A percentile compares a stretch with the other conserved stretches of the same genome.
These are phyloP conservation scores for Pipistrellus kuhlii DNA, from an alignment of 2,797 vertebrate genomes.

Conservation along the genomic window DNA sequence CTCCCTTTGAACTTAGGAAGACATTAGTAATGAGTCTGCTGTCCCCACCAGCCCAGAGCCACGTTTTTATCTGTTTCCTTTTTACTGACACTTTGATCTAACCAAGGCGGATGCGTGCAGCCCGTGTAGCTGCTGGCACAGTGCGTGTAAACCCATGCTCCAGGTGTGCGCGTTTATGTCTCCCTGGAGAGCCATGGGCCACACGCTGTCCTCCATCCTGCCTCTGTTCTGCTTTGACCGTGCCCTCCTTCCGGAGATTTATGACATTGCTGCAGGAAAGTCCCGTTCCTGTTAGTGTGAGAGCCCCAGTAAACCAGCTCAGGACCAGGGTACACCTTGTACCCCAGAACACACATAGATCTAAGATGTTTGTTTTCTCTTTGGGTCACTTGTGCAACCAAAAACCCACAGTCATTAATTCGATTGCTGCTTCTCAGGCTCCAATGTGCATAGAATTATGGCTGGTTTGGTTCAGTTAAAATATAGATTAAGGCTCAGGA, in stretches of 20 bases:
- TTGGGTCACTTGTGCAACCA: background rate
- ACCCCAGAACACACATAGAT: background rate
- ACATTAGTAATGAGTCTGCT: background rate
- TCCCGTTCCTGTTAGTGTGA: background rate
- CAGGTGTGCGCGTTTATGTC: slow-evolving; percentile 61
- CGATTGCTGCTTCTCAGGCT: background rate
- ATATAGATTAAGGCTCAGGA: background rate
- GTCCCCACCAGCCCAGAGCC: background rate
- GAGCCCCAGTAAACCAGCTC: background rate
- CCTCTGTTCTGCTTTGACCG: slow-evolving; percentile 55
- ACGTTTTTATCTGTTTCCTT: background rate
- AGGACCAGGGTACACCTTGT: background rate
- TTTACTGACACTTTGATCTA: background rate
- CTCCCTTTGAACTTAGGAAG: background rate
- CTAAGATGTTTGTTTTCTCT: slow-evolving; percentile 67
- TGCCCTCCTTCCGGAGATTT: slow-evolving; percentile 73
- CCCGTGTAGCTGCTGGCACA: slow-evolving; percentile 19
- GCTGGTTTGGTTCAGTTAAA: background rate
- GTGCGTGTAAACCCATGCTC: slow-evolving; percentile 62
- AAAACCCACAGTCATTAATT: slow-evolving; percentile 64
- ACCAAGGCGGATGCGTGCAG: background rate
- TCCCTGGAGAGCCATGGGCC: slow-evolving; percentile 54
- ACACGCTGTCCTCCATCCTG: slow-evolving; percentile 35
- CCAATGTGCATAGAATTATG: background rate
- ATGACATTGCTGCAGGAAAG: slow-evolving; percentile 5